Evolutionary conservation across 2,888 invertebrate species (phyloP), one percentile per base, ranked within the genome.

Genomic region (Schrankia costaestrigalis): DNA sequence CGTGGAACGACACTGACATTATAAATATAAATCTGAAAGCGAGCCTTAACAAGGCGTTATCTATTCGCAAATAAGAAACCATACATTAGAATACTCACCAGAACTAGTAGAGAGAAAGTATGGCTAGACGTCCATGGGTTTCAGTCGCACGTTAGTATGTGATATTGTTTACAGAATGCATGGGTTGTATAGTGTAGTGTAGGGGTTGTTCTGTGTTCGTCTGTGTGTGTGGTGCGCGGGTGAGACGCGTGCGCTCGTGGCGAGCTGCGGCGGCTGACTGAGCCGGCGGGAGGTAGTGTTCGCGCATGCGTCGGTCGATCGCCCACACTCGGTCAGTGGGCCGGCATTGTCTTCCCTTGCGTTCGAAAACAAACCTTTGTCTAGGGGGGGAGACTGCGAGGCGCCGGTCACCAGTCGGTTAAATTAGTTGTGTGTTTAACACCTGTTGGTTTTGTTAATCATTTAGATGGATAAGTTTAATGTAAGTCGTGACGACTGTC

Each of bases 241-340:
- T 31, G n/a, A 34, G 29, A 36, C 36, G 51, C 54, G 49, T 45
- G 54, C 39, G 35, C 35, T 56, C 46, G 43, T 52, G 75, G 76
- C 74, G 78, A 76, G 76, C 41, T 43, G 61, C 40, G 68, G 65
- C 61, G 27, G 41, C 15, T 41, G 19, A 37, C 35, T 41, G 37
- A 77, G 78, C 77, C 56, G 58, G 50, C 38, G 56, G 55, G 63
- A 59, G 58, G 61, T 47, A 38, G 45, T 39, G 27, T 44, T 44
- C 63, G 66, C 84, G 86, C 86, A 67, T 78, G 84, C 86, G 84
- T 63, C 76, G 82, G 85, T 86, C 86, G 86, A 86, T 86, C 64
- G 60, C 53, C 55, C 64, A 63, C 76, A 85, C 71, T 86, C 85
- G 85, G 86, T 85, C 86, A 86, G 66, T 86, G 81, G 86, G 86